A percentile compares a stretch with the other conserved stretches of the same genome.
Evolutionary conservation across 2,888 invertebrate species (phyloP).

Genomic region (Callyntrura guangdongensis): DNA sequence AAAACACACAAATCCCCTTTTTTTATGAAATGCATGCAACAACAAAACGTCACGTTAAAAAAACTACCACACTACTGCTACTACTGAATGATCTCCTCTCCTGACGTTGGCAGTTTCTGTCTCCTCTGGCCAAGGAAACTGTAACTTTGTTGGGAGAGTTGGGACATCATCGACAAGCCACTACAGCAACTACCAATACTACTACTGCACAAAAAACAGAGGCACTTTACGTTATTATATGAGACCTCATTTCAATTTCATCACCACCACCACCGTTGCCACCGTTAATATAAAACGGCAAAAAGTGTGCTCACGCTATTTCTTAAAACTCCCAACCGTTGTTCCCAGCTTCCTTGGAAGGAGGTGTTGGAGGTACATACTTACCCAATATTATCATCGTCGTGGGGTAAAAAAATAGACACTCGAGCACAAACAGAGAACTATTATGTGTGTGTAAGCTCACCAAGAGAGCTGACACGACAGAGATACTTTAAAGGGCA

Average conservation of each 20-base stretch:
- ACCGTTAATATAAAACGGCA: too few species aligned
- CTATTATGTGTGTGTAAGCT: background rate
- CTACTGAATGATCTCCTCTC: background rate
- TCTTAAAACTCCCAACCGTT: background rate
- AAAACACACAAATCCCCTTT: background rate
- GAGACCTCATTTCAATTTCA: slow-evolving; percentile 72
- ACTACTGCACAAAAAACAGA: background rate
- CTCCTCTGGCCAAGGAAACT: slow-evolving; percentile 58
- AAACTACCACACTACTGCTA: background rate
- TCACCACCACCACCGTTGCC: too few species aligned
- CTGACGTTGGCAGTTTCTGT: background rate
- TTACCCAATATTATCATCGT: too few species aligned
- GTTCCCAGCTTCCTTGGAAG: too few species aligned
- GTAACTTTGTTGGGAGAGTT: slow-evolving; percentile 62
- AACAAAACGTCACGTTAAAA: background rate
- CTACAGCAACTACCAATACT: background rate
- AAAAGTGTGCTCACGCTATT: slow-evolving; percentile 34
- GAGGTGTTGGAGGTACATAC: too few species aligned
- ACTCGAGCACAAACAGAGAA: too few species aligned
- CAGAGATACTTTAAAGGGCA: slow-evolving; percentile 19
- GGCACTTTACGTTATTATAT: slow-evolving; percentile 21
- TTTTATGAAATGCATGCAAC: slow-evolving; percentile 23
- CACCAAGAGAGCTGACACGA: slow-evolving; percentile 13
- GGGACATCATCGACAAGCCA: background rate
- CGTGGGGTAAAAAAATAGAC: too few species aligned